phyloP scores from a whole-genome alignment of 2,113 vertebrate genomes.

The Apteryx mantelli region DNA sequence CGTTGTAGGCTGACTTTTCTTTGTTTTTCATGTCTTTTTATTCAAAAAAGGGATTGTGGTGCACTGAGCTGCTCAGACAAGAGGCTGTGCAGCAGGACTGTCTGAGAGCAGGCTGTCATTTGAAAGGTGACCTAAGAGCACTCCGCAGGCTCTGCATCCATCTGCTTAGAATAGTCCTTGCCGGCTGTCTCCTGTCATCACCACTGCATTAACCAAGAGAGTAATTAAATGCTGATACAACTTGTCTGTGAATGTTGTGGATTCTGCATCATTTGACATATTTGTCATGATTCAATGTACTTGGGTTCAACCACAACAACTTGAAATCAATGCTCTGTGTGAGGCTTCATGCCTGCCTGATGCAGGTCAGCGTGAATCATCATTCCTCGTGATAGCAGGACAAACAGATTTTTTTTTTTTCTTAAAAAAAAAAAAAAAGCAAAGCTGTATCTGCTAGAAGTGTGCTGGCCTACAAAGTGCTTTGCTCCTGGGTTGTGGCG shows the following conservation, averaged over 20 bases:
- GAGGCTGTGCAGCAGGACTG: neutral
- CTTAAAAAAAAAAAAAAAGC: neutral
- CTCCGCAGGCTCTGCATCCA: neutral
- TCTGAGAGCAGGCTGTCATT: neutral
- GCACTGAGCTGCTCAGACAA: neutral
- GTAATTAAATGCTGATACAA: neutral
- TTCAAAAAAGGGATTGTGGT: neutral
- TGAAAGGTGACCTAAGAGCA: neutral
- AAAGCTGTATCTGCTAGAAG: neutral
- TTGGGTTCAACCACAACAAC: neutral
- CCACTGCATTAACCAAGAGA: neutral
- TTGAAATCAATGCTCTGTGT: neutral
- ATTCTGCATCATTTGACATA: neutral
- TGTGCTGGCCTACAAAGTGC: neutral
- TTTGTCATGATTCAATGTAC: neutral
- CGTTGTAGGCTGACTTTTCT: neutral
- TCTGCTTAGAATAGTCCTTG: neutral
- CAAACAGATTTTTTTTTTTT: neutral
- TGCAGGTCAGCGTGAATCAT: conserved; percentile 40
- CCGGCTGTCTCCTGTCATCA: neutral
- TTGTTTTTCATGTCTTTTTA: neutral
- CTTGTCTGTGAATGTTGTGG: neutral
- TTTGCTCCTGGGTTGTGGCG: neutral
- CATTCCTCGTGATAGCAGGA: neutral
- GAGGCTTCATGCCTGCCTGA: neutral